Evolutionary conservation across 2,888 invertebrate species (phyloP).

Genomic region (Synergus itoensis): DNA sequence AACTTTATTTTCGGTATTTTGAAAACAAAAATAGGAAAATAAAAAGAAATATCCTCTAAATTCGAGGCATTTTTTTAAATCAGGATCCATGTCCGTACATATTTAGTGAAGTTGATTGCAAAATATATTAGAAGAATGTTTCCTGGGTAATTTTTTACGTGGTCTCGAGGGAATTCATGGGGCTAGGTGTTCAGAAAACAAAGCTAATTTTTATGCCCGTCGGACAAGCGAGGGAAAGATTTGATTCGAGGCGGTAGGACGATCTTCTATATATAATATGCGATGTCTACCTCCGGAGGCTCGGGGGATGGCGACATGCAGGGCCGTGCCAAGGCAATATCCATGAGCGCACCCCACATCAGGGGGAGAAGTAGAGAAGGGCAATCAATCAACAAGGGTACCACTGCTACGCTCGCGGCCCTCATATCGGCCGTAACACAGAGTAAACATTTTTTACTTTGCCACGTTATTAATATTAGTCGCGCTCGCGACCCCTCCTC

Average conservation of each 20-base stretch:
- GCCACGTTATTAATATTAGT: constrained; percentile 76
- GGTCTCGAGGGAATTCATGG: constrained; percentile 4
- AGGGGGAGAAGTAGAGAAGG: constrained; percentile 72
- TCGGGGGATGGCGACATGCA: constrained; percentile 61
- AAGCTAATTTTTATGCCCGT: constrained; percentile 59
- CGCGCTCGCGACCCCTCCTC: constrained; percentile 60
- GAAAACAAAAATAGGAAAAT: too few species aligned
- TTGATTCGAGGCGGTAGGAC: constrained; percentile 61
- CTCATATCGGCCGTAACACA: constrained; percentile 75
- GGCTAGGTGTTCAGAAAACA: constrained; percentile 40
- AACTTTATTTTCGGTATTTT: not conserved
- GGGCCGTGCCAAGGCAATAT: constrained; percentile 69
- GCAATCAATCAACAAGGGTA: constrained; percentile 75
- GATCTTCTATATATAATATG: constrained; percentile 21
- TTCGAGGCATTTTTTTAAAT: too few species aligned
- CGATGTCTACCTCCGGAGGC: constrained; percentile 34
- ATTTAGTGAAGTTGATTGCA: constrained; percentile 16
- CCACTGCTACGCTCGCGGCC: constrained; percentile 74
- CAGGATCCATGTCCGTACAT: not conserved
- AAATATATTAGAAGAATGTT: constrained; percentile 25
- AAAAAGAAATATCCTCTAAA: too few species aligned
- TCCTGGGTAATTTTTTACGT: constrained; percentile 36
- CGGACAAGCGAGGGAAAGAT: constrained; percentile 60
- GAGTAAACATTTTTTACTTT: constrained; percentile 77
- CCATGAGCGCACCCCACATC: constrained; percentile 70